These are phyloP conservation scores for Perdita meconis DNA, from an alignment of 2,888 invertebrate genomes.

Conservation along the genomic window DNA sequence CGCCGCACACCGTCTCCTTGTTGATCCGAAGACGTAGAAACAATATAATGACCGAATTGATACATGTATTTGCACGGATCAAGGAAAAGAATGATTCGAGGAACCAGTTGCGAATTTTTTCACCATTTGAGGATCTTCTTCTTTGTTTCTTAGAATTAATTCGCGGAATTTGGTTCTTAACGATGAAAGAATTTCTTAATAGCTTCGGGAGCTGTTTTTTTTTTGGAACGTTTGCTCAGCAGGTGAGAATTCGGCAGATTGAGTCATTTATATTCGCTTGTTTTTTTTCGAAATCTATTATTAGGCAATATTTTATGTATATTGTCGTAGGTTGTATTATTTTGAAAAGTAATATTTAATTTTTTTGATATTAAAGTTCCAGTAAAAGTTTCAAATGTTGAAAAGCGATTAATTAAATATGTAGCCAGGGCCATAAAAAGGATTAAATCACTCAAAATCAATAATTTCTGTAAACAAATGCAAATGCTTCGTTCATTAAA, in stretches of 20 bases:
- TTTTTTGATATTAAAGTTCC: no score
- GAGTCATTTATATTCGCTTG: neutral
- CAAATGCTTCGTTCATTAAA: neutral
- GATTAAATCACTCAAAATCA: no score
- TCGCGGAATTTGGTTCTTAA: neutral
- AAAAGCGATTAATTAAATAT: no score
- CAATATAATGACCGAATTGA: conserved; percentile 40
- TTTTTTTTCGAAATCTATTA: neutral
- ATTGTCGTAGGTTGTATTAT: no score
- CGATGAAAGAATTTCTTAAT: neutral
- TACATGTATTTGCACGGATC: neutral
- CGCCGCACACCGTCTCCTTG: conserved; percentile 29
- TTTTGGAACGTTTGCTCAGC: neutral
- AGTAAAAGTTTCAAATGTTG: no score
- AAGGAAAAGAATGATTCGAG: neutral
- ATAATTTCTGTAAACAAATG: neutral
- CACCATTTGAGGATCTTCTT: neutral
- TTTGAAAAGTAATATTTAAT: no score
- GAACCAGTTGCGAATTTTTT: conserved; percentile 23
- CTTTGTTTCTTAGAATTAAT: neutral
- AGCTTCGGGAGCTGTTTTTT: neutral
- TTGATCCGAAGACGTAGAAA: conserved; percentile 49
- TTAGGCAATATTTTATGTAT: no score
- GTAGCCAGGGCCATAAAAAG: no score
- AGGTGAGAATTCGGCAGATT: neutral